phyloP scores from a whole-genome alignment of 92 coral and sea anemone genomes.

The Phenganax stokvisi region DNA sequence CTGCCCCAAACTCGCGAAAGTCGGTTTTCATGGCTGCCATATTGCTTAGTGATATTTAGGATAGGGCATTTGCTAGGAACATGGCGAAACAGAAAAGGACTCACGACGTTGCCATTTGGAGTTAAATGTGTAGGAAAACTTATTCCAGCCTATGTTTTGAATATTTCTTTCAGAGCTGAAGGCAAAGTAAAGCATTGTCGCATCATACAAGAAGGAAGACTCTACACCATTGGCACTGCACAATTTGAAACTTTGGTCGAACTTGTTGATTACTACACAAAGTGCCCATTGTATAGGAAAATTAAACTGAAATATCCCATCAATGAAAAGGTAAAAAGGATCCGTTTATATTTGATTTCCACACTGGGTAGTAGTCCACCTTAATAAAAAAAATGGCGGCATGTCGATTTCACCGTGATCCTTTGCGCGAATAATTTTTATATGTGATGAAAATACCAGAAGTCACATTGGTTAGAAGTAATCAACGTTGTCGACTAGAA shows the following conservation, averaged over 20 bases:
- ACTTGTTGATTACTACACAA: constrained; percentile 85
- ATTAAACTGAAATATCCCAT: constrained; percentile 86
- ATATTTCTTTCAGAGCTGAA: constrained; percentile 65
- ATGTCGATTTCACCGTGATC: too few relatives aligned
- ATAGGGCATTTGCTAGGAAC: too few relatives aligned
- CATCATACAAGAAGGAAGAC: constrained; percentile 81
- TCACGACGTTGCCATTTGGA: too few relatives aligned
- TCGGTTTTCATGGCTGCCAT: not conserved
- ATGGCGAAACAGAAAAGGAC: too few relatives aligned
- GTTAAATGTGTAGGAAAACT: not conserved
- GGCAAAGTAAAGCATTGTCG: constrained; percentile 96
- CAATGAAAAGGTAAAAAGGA: constrained; percentile 65
- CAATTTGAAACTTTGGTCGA: constrained; percentile 97
- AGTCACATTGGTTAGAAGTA: too few relatives aligned
- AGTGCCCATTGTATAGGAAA: constrained; percentile 82
- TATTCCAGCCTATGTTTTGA: not conserved
- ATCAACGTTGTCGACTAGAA: too few relatives aligned
- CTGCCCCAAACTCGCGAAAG: not conserved
- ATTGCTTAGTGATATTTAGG: not conserved
- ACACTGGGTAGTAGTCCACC: too few relatives aligned
- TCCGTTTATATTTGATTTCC: too few relatives aligned
- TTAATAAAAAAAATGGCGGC: too few relatives aligned
- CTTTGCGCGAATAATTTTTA: too few relatives aligned
- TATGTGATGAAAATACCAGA: too few relatives aligned
- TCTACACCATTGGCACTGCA: constrained; percentile 88